Evolutionary conservation across 2,113 vertebrate species (phyloP).

Genomic region (Psammodynastes pulverulentus): DNA sequence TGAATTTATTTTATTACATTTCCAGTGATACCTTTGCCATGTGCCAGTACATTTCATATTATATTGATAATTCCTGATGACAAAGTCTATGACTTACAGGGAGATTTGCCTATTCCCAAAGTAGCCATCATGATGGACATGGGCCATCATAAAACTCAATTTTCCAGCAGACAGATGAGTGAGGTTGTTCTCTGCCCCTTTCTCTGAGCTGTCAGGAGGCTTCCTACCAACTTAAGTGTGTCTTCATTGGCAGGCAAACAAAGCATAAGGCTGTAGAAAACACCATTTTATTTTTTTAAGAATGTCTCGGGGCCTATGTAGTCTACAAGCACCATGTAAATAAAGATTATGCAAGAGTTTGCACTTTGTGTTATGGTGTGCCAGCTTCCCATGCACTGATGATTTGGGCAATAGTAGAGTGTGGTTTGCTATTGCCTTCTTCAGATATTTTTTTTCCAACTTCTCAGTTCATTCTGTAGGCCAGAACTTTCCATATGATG

Average conservation of each 20-base stretch:
- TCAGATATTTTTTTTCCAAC: neutral
- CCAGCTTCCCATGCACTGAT: neutral
- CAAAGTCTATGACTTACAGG: neutral
- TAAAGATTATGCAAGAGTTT: neutral
- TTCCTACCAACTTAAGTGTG: neutral
- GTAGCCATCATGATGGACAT: neutral
- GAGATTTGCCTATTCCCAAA: neutral
- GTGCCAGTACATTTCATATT: neutral
- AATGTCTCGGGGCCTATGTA: neutral
- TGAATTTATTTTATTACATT: neutral
- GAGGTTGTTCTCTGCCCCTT: neutral
- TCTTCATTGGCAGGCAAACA: neutral
- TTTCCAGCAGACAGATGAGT: neutral
- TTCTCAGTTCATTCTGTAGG: neutral
- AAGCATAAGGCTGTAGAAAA: neutral
- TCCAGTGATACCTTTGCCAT: neutral
- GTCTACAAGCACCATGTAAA: neutral
- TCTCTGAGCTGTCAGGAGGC: neutral
- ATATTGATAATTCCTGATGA: neutral
- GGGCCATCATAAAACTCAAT: neutral
- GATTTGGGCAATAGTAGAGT: neutral
- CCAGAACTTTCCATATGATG: neutral
- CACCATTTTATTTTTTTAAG: neutral
- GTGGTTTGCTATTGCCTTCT: neutral
- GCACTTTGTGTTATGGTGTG: neutral